Evolutionary conservation across 2,888 invertebrate genomes (phyloP), one percentile per base, ranked within the genome.

Genomic region (Acrobasis repandana): DNA sequence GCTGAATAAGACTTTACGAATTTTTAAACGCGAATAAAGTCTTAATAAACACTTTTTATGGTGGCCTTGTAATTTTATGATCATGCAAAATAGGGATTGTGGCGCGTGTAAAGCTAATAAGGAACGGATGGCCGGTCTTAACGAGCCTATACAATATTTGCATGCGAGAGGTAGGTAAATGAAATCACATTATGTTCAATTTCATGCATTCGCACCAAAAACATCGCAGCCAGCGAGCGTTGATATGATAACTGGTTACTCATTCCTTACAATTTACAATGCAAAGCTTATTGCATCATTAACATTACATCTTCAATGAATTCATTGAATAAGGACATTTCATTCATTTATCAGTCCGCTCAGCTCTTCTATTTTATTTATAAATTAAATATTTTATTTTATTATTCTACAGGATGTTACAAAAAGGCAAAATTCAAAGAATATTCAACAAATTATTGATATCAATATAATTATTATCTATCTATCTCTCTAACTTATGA

Each of bases 1-100:
- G 74, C 76, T 89, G 87, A 90, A 83, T 90, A 89, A 90, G 90
- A 87, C 85, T 86, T 90, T 86, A 90, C 84, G 86, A 86, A 90
- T 87, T 88, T 86, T 90, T 86, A 86, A 90, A 88, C 65, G 79
- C 79, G 73, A 80, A 88, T 90, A 88, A 89, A 89, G 88, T 87
- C 88, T 90, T 88, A 88, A 90, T 89, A 90, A 90, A 85, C 76
- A 76, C 82, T 86, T 80, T 90, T 91, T 90, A 91, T 89, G 85
- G 84, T 79, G 77, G 83, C 77, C 80, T 84, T 85, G 83, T 84
- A 85, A 83, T 88, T 85, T 88, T 90, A 90, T 90, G 88, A 84
- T 82, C 84, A 88, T 87, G 80, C 80, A 74, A 77, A 86, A 88
- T 89, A 87, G 86, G 85, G 78, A 76, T 72, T 76, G 82, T 79